Evolutionary conservation across 2,888 invertebrate genomes (phyloP), one percentile per base, ranked within the genome.

Genomic region (Volucella inanis): DNA sequence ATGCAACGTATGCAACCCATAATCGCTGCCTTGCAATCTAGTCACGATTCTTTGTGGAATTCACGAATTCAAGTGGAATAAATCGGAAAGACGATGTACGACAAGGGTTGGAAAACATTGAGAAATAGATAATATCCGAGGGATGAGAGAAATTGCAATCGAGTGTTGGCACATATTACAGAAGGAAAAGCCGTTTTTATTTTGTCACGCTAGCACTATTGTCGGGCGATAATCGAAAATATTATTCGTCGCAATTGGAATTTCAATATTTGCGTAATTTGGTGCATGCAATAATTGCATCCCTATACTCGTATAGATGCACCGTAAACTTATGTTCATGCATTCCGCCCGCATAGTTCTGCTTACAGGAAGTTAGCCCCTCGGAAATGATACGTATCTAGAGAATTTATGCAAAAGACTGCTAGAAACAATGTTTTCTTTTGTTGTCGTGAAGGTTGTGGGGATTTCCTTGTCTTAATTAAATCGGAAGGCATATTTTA

Each of bases 1-100:
- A 81, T 85, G 81, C 85, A 81, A 81, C 81, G 76, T 81, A 85
- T 85, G 85, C 85, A 81, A 85, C 85, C 81, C 81, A 72, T 85
- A 85, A 85, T 81, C 85, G 76, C 68, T 71, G 68, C 76, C 85
- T 77, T 81, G 81, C 85, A 85, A 85, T 81, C 80, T 67, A 81
- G 85, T 85, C 85, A 85, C 81, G 85, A 85, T 72, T 85, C 47
- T 72, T 72, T 31, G 59, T 59, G 72, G 72, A 79, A 79, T 79
- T 47, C 80, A 81, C 72, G 80, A 84, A 80, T 71, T 84, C 80
- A 71, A 84, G 80, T 79, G 71, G 55, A 71, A 70, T 65, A 80
- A 61, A 18, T n/a, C 59, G 41, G 18, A 18, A 15, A 41, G 6
- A 55, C 18, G 49, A 61, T n/a, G 57, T 43, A 49, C 18, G 41